Percentiles rank a stretch among this genome's conserved stretches.
Conservation (phyloP, 2,888 invertebrate species). For the Tetragonula carbonaria region DNA sequence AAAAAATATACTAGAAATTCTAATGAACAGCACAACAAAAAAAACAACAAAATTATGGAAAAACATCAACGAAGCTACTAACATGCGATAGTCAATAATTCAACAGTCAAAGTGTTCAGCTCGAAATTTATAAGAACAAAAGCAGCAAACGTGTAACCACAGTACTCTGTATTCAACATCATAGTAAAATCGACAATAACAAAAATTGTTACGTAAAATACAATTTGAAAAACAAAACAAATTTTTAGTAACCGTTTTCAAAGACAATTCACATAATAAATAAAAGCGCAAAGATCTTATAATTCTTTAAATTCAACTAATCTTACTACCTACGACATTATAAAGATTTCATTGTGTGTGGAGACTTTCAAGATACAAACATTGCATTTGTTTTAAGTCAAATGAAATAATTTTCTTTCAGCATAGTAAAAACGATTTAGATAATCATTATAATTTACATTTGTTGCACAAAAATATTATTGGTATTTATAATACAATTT, state of each 20-base stretch:
- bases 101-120: slow-evolving; percentile 30
- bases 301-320: background rate
- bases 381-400: background rate
- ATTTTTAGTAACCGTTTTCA: background rate
- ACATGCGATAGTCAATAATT: slow-evolving; percentile 42
- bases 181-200: slow-evolving; percentile 4
- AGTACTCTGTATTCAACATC: background rate
- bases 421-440: background rate
- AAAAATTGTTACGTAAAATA: slow-evolving; percentile 2
- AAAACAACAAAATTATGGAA: slow-evolving; percentile 40
- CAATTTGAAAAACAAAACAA: background rate
- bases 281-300: background rate
- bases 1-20: slow-evolving; percentile 11
- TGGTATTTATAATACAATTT: background rate
- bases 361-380: background rate
- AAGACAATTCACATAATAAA: background rate
- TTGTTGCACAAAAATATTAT: background rate
- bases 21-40: slow-evolving; percentile 36
- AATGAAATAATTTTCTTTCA: background rate
- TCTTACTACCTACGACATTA: background rate
- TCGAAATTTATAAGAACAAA: slow-evolving; percentile 52
- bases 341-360: background rate
- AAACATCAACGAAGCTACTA: slow-evolving; percentile 59
- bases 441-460: background rate
- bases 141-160: slow-evolving; percentile 27